A percentile compares a stretch with the other conserved stretches of the same genome.
phyloP scores from a whole-genome alignment of 37 sponge, comb jelly and placozoan species.

The Haliclona indistincta region DNA sequence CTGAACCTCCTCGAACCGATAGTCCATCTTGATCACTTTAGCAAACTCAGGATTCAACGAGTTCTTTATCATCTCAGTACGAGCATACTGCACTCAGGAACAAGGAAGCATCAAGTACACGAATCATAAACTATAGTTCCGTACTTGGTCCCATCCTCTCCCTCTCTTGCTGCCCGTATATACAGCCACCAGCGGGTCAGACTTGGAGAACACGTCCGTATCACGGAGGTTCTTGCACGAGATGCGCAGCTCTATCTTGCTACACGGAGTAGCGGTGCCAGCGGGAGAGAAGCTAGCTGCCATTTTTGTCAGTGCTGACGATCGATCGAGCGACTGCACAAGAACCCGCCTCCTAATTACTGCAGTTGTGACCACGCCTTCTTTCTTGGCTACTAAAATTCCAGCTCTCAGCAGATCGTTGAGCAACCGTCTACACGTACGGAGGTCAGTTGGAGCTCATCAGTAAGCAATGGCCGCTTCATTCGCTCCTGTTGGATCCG shows the following conservation, averaged over 20 bases:
- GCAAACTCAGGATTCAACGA: constrained; percentile 64
- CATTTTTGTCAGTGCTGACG: background rate
- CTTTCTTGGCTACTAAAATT: too few species aligned
- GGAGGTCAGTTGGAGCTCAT: too few species aligned
- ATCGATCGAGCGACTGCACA: too few species aligned
- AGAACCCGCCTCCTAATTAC: too few species aligned
- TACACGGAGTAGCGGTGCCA: constrained; percentile 1
- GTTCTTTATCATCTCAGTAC: constrained; percentile 83
- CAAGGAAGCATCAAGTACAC: too few species aligned
- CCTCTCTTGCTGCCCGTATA: background rate
- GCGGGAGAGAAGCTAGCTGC: too few species aligned
- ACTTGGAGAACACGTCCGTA: constrained; percentile 73
- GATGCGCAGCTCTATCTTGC: constrained; percentile 55
- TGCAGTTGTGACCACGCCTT: too few species aligned
- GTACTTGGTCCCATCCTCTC: background rate
- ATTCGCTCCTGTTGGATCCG: too few species aligned
- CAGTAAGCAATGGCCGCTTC: too few species aligned
- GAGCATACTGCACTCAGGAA: constrained; percentile 73
- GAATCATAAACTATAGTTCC: background rate
- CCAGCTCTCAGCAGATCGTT: too few species aligned
- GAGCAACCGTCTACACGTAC: too few species aligned
- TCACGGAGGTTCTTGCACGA: constrained; percentile 57
- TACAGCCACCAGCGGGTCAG: constrained; percentile 65
- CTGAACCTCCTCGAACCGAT: constrained; percentile 71
- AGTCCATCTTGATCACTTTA: constrained; percentile 37